Evolutionary conservation across 2,113 vertebrate species (phyloP).

Genomic region (Corvus moneduloides): DNA sequence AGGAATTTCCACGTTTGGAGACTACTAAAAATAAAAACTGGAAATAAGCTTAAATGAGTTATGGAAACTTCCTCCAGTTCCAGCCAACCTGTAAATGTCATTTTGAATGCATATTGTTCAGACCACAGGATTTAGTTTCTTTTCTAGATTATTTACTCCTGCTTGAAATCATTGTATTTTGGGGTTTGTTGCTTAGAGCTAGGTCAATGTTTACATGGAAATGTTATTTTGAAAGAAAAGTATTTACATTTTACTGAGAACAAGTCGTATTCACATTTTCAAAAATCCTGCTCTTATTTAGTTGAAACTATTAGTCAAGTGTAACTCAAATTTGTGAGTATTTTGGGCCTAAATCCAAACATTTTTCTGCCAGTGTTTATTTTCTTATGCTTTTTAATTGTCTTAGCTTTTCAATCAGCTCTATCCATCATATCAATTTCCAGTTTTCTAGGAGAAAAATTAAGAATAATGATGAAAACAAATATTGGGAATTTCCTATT

Average conservation of each 20-base stretch:
- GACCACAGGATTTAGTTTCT: background rate
- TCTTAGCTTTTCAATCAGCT: background rate
- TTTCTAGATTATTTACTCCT: background rate
- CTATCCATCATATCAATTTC: background rate
- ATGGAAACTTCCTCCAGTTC: background rate
- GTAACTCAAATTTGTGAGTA: background rate
- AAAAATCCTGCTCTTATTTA: background rate
- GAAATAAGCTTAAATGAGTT: background rate
- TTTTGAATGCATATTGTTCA: background rate
- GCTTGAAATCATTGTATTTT: background rate
- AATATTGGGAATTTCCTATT: background rate
- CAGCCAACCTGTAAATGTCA: background rate
- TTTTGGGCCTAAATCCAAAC: background rate
- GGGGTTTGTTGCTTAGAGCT: background rate
- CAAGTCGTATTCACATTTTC: background rate
- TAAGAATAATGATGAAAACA: background rate
- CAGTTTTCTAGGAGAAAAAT: background rate
- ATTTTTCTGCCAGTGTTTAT: background rate
- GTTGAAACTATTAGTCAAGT: background rate
- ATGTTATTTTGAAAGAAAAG: background rate
- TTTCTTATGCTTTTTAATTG: background rate
- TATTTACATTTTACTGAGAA: conserved; percentile 11
- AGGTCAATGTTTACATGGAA: background rate
- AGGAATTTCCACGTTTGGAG: background rate
- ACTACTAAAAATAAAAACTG: background rate